Evolutionary conservation across 2,888 invertebrate genomes (phyloP).

Genomic region (Allolobophora icterica): DNA sequence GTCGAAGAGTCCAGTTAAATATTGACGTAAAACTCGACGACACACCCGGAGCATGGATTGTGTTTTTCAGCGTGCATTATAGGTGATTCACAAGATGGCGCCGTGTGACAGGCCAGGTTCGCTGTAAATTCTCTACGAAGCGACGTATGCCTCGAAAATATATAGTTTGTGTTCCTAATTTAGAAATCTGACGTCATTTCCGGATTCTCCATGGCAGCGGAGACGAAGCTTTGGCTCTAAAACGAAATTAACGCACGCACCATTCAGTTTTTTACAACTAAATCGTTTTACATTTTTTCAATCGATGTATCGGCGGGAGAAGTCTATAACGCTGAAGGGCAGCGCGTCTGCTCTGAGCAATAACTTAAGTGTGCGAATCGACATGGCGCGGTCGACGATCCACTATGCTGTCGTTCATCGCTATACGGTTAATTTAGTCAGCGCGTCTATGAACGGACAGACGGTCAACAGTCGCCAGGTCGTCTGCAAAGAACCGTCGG

Average conservation of each 20-base stretch:
- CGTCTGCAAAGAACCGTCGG: conserved; percentile 61
- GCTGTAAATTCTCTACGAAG: not conserved
- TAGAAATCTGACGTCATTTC: not conserved
- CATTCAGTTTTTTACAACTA: not conserved
- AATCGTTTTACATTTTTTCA: not conserved
- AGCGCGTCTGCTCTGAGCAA: conserved; percentile 60
- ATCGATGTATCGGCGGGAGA: conserved; percentile 58
- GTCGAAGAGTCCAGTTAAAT: not conserved
- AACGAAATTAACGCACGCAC: not conserved
- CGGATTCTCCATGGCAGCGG: conserved; percentile 7
- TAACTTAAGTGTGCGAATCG: conserved; percentile 57
- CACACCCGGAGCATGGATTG: no score
- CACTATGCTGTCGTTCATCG: conserved; percentile 62
- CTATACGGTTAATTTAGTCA: conserved; percentile 59
- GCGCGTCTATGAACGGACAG: conserved; percentile 56
- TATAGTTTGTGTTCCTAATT: not conserved
- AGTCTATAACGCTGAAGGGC: conserved; percentile 58
- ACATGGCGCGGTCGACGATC: conserved; percentile 55
- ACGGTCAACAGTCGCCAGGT: conserved; percentile 59
- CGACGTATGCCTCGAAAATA: not conserved
- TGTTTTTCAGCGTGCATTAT: not conserved
- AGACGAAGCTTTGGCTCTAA: not conserved
- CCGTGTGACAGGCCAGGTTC: not conserved
- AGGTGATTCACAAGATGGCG: not conserved
- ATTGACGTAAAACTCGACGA: not conserved